Evolutionary conservation across 2,888 invertebrate species (phyloP).

Genomic region (Conistra vaccinii): DNA sequence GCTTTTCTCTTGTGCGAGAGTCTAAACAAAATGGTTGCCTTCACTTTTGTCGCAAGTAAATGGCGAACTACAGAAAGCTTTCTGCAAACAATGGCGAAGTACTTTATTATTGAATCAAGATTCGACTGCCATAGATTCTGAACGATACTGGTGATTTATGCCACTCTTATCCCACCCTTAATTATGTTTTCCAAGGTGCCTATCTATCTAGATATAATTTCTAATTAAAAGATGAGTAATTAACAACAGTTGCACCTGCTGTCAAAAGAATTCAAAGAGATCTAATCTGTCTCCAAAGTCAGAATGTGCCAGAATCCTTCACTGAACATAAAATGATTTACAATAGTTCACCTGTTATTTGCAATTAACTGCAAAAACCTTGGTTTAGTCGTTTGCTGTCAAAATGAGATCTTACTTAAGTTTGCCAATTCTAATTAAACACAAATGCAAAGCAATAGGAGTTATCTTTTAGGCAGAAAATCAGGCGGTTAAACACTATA

Average conservation of each 20-base stretch:
- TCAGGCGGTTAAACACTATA: too few relatives aligned
- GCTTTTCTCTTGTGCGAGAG: constrained; percentile 11
- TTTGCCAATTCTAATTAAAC: background rate
- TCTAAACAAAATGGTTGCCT: constrained; percentile 34
- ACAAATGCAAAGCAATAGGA: background rate
- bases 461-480: background rate
- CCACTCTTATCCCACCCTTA: background rate
- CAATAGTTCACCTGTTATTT: constrained; percentile 45
- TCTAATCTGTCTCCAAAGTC: constrained; percentile 27
- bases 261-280: constrained; percentile 31
- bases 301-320: constrained; percentile 47
- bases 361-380: constrained; percentile 18
- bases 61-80: background rate
- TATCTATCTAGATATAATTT: background rate
- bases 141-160: background rate
- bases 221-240: constrained; percentile 44
- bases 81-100: too few relatives aligned
- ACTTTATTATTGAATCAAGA: background rate
- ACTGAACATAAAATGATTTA: constrained; percentile 49
- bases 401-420: constrained; percentile 13
- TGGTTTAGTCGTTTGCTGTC: constrained; percentile 9
- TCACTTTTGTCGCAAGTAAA: background rate
- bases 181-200: background rate
- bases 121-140: background rate
- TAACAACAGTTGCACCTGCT: constrained; percentile 27